Percentiles rank a stretch among this genome's conserved stretches.
Conservation (phyloP, 2,113 vertebrate genomes). For the Oncorhynchus tshawytscha region DNA sequence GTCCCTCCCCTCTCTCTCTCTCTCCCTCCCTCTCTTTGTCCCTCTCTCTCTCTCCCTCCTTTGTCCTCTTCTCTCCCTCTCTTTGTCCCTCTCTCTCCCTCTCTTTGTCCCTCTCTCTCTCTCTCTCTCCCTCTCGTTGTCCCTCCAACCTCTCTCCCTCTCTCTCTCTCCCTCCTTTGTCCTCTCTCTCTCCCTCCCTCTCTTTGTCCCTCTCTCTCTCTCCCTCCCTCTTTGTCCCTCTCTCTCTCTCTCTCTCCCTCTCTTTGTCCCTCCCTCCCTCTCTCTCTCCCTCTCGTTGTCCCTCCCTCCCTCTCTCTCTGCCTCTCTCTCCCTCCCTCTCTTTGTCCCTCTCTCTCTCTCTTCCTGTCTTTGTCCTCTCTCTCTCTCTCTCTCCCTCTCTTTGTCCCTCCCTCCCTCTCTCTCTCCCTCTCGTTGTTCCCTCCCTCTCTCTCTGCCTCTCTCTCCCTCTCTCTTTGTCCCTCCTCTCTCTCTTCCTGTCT, state of each 20-base stretch:
- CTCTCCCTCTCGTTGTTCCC: too few relatives aligned
- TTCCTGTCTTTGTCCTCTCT: too few relatives aligned
- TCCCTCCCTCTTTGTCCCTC: background rate
- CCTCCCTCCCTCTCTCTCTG: background rate
- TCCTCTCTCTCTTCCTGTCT: too few relatives aligned
- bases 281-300: conserved; percentile 3
- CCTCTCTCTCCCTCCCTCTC: background rate
- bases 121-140: background rate
- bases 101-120: background rate
- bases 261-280: background rate
- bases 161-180: background rate
- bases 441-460: background rate
- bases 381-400: background rate
- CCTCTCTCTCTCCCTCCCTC: background rate
- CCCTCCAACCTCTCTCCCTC: too few relatives aligned
- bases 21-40: conserved; percentile 6
- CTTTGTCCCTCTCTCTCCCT: too few relatives aligned
- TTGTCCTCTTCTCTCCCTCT: background rate
- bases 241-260: background rate
- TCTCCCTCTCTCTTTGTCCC: background rate
- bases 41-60: background rate
- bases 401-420: too few relatives aligned
- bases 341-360: too few relatives aligned
- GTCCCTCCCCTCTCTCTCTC: too few relatives aligned
- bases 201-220: background rate